Evolutionary conservation across 2,888 invertebrate species (phyloP).

Genomic region (Lottia scabra): DNA sequence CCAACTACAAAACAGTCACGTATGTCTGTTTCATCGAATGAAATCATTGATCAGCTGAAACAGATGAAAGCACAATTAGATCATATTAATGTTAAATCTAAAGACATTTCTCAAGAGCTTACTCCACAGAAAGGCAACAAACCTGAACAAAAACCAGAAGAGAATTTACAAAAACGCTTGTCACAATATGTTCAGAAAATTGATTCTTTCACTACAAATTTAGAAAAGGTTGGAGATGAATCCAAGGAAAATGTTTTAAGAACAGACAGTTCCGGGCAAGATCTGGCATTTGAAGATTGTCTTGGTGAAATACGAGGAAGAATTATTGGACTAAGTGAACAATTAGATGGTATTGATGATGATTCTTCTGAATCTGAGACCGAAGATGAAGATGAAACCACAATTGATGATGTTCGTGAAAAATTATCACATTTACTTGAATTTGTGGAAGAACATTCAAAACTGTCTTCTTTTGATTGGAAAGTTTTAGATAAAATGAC

Average conservation of each 20-base stretch:
- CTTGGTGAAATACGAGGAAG: slow-evolving; percentile 47
- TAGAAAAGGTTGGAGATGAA: slow-evolving; percentile 36
- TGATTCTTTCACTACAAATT: slow-evolving; percentile 39
- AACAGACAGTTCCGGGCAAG: slow-evolving; percentile 27
- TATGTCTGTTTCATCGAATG: slow-evolving; percentile 17
- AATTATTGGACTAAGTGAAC: slow-evolving; percentile 37
- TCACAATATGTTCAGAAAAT: slow-evolving; percentile 48
- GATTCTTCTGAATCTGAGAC: slow-evolving; percentile 53
- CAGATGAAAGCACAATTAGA: slow-evolving; percentile 53
- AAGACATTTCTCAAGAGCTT: slow-evolving; percentile 41
- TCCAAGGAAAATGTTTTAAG: slow-evolving; percentile 30
- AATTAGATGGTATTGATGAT: slow-evolving; percentile 41
- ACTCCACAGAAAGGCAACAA: slow-evolving; percentile 16
- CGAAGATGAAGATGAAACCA: slow-evolving; percentile 36
- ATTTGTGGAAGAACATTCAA: slow-evolving; percentile 49
- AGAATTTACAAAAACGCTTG: slow-evolving; percentile 35
- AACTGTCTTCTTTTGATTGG: slow-evolving; percentile 52
- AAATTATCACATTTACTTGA: slow-evolving; percentile 46
- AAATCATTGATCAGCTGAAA: slow-evolving; percentile 40
- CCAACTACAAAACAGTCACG: not conserved
- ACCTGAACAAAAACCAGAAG: slow-evolving; percentile 28
- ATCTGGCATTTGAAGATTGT: slow-evolving; percentile 49
- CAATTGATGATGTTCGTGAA: slow-evolving; percentile 46
- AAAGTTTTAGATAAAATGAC: slow-evolving; percentile 48
- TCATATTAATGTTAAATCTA: slow-evolving; percentile 43